Evolutionary conservation across 2,113 vertebrate species (phyloP).

Genomic region (Passer domesticus): DNA sequence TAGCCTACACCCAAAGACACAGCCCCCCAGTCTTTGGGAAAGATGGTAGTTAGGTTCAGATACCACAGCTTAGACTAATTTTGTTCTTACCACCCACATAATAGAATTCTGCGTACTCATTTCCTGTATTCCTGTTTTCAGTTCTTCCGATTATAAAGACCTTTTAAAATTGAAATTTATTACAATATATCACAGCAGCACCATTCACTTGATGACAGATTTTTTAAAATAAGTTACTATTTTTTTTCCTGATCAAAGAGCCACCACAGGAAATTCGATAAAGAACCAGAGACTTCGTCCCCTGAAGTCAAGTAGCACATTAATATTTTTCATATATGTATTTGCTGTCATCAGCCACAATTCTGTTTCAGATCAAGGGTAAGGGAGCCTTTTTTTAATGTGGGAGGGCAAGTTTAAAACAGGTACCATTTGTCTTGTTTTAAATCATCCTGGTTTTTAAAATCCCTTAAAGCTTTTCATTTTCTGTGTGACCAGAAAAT

Average conservation of each 20-base stretch:
- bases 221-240: background rate
- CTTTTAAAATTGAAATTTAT: background rate
- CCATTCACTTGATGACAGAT: background rate
- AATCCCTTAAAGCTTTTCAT: background rate
- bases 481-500: background rate
- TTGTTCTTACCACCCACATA: constrained; percentile 14
- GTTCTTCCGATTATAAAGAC: background rate
- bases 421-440: constrained; percentile 14
- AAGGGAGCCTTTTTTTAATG: background rate
- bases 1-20: background rate
- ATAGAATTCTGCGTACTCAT: background rate
- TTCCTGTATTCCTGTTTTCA: constrained; percentile 32
- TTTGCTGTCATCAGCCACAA: constrained; percentile 37
- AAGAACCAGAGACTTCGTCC: background rate
- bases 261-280: constrained; percentile 12
- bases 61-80: background rate
- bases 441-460: background rate
- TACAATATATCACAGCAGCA: background rate
- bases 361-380: constrained; percentile 31
- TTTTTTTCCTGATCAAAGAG: constrained; percentile 33
- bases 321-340: constrained; percentile 10
- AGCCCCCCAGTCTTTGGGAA: background rate
- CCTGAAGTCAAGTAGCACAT: background rate
- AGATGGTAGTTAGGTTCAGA: background rate
- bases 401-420: background rate